Evolutionary conservation across 2,888 invertebrate genomes (phyloP), one percentile per base, ranked within the genome.

Genomic region (Argyra leucocephala): DNA sequence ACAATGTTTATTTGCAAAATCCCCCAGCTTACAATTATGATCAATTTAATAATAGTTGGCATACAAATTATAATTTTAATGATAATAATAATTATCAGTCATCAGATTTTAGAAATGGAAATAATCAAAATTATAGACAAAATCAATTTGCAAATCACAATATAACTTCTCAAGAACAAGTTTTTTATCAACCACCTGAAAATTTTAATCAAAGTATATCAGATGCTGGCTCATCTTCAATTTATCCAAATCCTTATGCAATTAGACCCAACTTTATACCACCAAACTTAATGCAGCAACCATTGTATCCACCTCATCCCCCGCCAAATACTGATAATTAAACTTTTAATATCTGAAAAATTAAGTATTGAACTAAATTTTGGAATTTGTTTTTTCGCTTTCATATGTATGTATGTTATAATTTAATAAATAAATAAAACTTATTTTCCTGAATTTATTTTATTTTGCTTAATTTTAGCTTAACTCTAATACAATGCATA

Each of bases 201-300:
- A 58, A 58, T 58, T 22, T 10, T 58, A 58, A 58, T 23, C 2
- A 57, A 18, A n/a, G 18, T 21, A 3, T 21, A 57, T 2, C 57
- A 21, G 3, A n/a, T 2, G 6, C 57, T 57, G 1, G 15, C 18
- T 18, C 22, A 24, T 31, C 61, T n/a, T 18, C n/a, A 18, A 26
- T 26, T 21, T 31, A 26, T 26, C 61, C 61, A 21, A 61, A 61
- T 31, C 61, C 61, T 7, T 61, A 61, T 31, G 61, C 61, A 15
- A 59, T 59, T 59, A 22, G 59, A 15, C 15, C 15, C 2, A 10
- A 23, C 12, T 59, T n/a, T 59, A 59, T 59, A 23, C 59, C 23
- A 18, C 23, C 59, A 23, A 59, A 59, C 15, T 1, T 15, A 23
- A 23, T 59, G 1, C 6, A 21, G 2, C 22, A 58, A 21, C 58